Percentiles rank a stretch among this genome's conserved stretches.
Conservation (phyloP, 1,140 invertebrate species). For the Saccostrea glomerata region DNA sequence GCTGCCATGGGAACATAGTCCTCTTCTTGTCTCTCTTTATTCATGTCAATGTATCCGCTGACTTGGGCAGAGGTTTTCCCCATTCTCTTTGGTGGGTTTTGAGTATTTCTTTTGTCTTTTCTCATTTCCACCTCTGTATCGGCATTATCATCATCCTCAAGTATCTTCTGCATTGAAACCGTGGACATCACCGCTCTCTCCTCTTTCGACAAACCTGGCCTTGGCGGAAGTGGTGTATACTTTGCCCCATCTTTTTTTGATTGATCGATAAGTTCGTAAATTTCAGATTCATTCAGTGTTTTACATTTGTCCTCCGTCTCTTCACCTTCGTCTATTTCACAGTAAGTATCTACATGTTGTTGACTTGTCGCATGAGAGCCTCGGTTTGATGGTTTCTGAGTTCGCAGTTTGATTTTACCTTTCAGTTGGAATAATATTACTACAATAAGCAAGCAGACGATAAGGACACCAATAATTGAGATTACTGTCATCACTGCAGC, state of each 20-base stretch:
- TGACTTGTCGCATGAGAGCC: neutral
- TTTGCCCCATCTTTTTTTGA: neutral
- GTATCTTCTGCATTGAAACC: constrained; percentile 20
- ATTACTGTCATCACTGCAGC: neutral
- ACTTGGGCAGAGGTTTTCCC: neutral
- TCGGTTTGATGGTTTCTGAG: neutral
- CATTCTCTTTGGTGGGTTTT: neutral
- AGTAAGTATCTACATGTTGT: neutral
- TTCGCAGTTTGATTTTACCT: neutral
- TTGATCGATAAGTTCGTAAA: neutral
- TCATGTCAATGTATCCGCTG: constrained; percentile 4
- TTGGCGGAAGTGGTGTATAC: neutral
- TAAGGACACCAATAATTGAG: neutral
- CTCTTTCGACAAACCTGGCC: neutral
- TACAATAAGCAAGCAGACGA: neutral
- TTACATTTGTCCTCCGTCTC: neutral
- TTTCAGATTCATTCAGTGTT: neutral
- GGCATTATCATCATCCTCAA: neutral
- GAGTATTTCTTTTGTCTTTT: neutral
- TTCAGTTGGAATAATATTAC: neutral
- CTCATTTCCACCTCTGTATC: neutral
- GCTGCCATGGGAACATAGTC: neutral
- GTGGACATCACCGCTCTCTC: neutral
- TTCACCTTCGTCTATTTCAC: neutral
- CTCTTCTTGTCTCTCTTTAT: neutral